A percentile compares a stretch with the other conserved stretches of the same genome.
Conservation (phyloP, 2,113 vertebrate species). For the Phaetusa simplex region DNA sequence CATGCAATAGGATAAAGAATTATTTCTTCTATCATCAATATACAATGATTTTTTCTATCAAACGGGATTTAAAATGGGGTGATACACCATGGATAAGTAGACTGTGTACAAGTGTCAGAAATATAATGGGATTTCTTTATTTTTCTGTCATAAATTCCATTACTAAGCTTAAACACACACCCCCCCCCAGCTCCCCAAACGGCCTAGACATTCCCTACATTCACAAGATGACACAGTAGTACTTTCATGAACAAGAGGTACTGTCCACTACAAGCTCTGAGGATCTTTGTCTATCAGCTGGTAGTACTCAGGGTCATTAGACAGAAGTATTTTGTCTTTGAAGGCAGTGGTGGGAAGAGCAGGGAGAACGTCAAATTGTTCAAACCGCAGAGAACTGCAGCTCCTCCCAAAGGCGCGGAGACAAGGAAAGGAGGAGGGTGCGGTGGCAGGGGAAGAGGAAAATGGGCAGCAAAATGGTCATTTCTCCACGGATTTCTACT, state of each 20-base stretch:
- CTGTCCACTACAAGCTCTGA: slow-evolving; percentile 6
- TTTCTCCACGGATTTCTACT: neutral
- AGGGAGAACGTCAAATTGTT: neutral
- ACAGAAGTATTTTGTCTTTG: slow-evolving; percentile 30
- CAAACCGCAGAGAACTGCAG: neutral
- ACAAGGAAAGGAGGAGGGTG: neutral
- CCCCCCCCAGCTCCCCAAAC: neutral
- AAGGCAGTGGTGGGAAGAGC: slow-evolving; percentile 3
- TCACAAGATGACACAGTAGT: neutral
- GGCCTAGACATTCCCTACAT: neutral
- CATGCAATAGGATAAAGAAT: neutral
- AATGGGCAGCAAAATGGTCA: neutral
- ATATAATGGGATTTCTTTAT: neutral
- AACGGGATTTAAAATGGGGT: neutral
- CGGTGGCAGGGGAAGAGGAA: neutral
- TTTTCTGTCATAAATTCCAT: neutral
- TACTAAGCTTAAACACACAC: neutral
- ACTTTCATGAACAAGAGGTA: slow-evolving; percentile 11
- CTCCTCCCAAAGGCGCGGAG: neutral
- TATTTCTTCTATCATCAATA: neutral
- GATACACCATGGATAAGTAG: neutral
- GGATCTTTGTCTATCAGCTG: slow-evolving; percentile 15
- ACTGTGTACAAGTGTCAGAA: neutral
- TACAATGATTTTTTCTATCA: neutral
- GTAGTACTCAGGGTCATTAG: neutral